phyloP scores from a whole-genome alignment of 2,888 invertebrate species.

The Drosophila cognata region DNA sequence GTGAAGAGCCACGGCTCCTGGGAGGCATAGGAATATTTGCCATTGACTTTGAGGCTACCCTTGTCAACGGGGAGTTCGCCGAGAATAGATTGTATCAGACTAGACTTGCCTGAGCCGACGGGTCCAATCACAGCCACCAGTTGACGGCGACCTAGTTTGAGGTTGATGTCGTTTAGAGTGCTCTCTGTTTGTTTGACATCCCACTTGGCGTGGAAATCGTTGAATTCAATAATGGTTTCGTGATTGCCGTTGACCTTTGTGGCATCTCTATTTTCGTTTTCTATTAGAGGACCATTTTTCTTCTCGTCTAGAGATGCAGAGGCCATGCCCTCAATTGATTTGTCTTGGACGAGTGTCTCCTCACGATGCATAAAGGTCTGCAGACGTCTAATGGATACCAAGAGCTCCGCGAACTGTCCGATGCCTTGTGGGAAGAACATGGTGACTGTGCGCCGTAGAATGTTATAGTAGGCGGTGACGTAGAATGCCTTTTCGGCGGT shows the following conservation, averaged over 20 bases:
- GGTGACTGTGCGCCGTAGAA: conserved; percentile 93
- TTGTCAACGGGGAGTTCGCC: conserved; percentile 86
- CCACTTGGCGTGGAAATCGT: conserved; percentile 90
- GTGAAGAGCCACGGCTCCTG: conserved; percentile 94
- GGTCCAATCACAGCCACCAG: conserved; percentile 89
- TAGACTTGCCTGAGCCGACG: conserved; percentile 89
- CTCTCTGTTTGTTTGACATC: conserved; percentile 87
- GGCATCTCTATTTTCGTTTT: conserved; percentile 35
- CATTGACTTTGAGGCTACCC: conserved; percentile 87
- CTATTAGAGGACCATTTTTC: conserved; percentile 46
- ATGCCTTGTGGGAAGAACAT: conserved; percentile 93
- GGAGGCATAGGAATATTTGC: conserved; percentile 89
- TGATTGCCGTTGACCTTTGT: conserved; percentile 25
- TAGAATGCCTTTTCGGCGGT: conserved; percentile 95
- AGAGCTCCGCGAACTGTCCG: conserved; percentile 87
- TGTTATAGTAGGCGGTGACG: conserved; percentile 94
- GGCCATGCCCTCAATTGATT: conserved; percentile 46
- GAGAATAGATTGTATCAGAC: conserved; percentile 86
- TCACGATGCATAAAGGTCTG: conserved; percentile 88
- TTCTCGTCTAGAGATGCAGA: conserved; percentile 24
- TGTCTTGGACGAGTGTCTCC: conserved; percentile 85
- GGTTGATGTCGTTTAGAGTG: conserved; percentile 88
- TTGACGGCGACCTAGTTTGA: conserved; percentile 88
- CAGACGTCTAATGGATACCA: conserved; percentile 87
- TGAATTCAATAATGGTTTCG: conserved; percentile 85